Evolutionary conservation across 2,888 invertebrate genomes (phyloP).

Genomic region (Yponomeuta malinellus): DNA sequence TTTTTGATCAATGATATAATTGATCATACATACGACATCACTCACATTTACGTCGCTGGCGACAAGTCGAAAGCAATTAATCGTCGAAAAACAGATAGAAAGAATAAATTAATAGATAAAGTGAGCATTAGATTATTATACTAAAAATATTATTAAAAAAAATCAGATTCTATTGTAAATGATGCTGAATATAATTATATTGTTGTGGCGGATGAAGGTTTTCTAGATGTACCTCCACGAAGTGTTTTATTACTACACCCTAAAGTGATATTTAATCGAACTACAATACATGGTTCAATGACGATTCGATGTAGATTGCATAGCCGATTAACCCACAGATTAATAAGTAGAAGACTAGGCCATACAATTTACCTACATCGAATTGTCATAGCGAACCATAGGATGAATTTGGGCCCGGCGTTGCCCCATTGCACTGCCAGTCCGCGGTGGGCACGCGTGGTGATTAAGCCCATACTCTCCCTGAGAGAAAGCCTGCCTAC

Average conservation of each 20-base stretch:
- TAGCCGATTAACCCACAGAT: too few species aligned
- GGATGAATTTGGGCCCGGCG: too few species aligned
- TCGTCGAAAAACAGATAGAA: slow-evolving; percentile 1
- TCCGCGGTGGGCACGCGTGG: too few species aligned
- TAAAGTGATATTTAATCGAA: too few species aligned
- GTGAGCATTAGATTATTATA: background rate
- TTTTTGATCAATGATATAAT: background rate
- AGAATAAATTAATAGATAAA: slow-evolving; percentile 16
- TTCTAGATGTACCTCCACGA: slow-evolving; percentile 37
- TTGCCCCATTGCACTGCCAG: too few species aligned
- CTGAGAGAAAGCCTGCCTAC: too few species aligned
- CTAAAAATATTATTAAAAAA: slow-evolving; percentile 19
- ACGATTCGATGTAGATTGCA: too few species aligned
- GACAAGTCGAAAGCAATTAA: slow-evolving; percentile 17
- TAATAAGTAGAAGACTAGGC: too few species aligned
- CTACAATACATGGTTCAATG: too few species aligned
- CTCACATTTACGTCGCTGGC: slow-evolving; percentile 20
- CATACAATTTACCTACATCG: too few species aligned
- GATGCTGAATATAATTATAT: slow-evolving; percentile 40
- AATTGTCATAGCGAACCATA: too few species aligned
- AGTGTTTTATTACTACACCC: background rate
- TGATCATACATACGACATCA: background rate
- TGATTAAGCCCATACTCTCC: too few species aligned
- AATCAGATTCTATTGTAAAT: slow-evolving; percentile 38
- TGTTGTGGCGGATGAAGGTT: slow-evolving; percentile 38